Percentiles rank a stretch among this genome's conserved stretches.
phyloP scores from a whole-genome alignment of 2,888 invertebrate genomes.

The Oxyscelio sp. region DNA sequence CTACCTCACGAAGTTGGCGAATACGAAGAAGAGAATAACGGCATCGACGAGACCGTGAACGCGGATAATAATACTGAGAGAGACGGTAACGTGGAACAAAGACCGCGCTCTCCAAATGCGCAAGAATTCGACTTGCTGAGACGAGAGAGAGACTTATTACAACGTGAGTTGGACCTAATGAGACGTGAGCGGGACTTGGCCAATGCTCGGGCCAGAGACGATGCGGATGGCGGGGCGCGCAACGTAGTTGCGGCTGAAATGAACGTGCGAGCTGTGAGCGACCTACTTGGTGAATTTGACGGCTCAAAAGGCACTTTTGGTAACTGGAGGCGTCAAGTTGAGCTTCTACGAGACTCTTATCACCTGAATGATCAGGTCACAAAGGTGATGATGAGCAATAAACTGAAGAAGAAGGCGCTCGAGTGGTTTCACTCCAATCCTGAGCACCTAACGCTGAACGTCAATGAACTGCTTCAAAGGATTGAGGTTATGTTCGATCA shows the following conservation, averaged over 20 bases:
- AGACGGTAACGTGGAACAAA: not conserved
- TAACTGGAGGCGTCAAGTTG: not conserved
- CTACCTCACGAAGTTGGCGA: not conserved
- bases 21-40: not conserved
- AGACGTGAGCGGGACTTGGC: not conserved
- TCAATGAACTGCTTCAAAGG: not conserved
- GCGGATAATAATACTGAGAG: not conserved
- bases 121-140: not conserved
- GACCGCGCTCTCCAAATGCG: not conserved
- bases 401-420: not conserved
- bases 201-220: not conserved
- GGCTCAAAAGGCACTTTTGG: not conserved
- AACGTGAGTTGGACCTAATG: conserved; percentile 8
- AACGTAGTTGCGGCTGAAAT: not conserved
- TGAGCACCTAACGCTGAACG: not conserved
- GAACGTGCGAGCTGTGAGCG: not conserved
- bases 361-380: not conserved
- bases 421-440: conserved; percentile 37
- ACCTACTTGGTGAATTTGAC: conserved; percentile 8
- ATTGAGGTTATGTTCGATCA: not conserved
- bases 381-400: not conserved
- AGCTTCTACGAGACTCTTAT: not conserved
- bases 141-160: not conserved
- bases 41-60: not conserved
- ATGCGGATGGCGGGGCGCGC: not conserved